Evolutionary conservation across 2,113 vertebrate species (phyloP).

Genomic region (Hemichromis elongatus): DNA sequence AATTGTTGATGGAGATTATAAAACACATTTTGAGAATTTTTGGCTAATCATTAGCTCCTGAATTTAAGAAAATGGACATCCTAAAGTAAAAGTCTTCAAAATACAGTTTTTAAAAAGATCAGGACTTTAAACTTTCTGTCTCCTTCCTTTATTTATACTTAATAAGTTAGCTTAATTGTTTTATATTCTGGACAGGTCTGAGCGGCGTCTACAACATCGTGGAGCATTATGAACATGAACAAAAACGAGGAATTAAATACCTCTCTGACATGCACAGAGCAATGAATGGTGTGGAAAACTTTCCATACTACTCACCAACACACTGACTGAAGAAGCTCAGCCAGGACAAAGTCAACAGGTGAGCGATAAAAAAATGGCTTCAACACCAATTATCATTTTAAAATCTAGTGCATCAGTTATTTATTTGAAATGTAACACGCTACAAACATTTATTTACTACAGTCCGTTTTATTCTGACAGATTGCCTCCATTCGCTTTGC

Average conservation of each 20-base stretch:
- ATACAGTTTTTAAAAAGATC: no score
- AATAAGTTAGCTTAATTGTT: background rate
- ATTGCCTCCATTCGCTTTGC: conserved; percentile 63
- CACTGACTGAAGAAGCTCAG: conserved; percentile 46
- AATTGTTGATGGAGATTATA: background rate
- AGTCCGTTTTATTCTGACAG: conserved; percentile 23
- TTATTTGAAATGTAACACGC: background rate
- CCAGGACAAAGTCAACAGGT: conserved; percentile 64
- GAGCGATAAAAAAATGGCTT: no score
- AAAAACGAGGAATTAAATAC: conserved; percentile 63
- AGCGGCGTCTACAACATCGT: conserved; percentile 72
- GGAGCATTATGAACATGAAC: conserved; percentile 74
- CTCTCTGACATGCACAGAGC: conserved; percentile 76
- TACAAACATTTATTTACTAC: background rate
- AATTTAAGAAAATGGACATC: no score
- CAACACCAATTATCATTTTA: rapidly evolving
- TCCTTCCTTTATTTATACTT: no score
- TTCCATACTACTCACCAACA: conserved; percentile 69
- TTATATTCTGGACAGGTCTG: conserved; percentile 48
- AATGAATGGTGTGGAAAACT: conserved; percentile 70
- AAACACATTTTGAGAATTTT: background rate
- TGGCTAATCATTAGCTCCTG: no score
- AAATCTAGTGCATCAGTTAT: background rate
- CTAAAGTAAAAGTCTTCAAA: no score
- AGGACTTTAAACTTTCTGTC: no score